Base-by-base conservation (phyloP, 2,113 vertebrate genomes). In the Psittacara wagleri region DNA sequence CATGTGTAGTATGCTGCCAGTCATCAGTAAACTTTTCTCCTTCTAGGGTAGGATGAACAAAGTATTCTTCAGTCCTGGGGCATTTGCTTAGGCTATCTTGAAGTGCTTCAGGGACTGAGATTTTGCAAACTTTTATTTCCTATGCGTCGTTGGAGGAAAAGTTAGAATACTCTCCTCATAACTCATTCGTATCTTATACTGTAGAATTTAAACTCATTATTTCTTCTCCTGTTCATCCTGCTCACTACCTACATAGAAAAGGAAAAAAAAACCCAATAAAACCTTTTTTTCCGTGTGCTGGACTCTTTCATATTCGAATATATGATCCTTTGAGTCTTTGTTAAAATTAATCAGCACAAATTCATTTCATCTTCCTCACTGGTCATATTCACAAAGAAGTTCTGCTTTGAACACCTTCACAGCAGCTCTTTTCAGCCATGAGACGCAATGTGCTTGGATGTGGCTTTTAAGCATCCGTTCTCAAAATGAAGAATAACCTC, bases 391-490 rank as follows among this genome's bases (percentile, higher is more conserved):
- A 29, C 28, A 20, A 44, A 44, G 74, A 66, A 11, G 4, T 63
- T 82, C 28, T 46, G 28, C 74, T 82, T 48, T 81, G 64, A 87
- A 37, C 2, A 7, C n/a, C 37, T 75, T 70, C 55, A 37, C 43
- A 22, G 28, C 28, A 70, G 37, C 23, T 82, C 18, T 88, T 77
- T 82, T 54, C 43, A 55, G 43, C 28, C 9, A 7, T 12, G 15
- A 43, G 22, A n/a, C 5, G 0, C 27, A 35, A 48, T 1, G 0
- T 57, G 6, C 44, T 63, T 9, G 4, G 37, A 59, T 3, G 0
- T 20, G 18, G 31, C 17, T 84, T 55, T 63, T 49, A 22, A 75
- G 25, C 46, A 29, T 83, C 37, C 2, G 19, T 83, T 72, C 69
- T 72, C 39, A 44, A 83, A 74, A 67, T 35, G 10, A 75, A 78